Base-by-base conservation (phyloP, 1,140 invertebrate species). In the Cataglyphis hispanica region DNA sequence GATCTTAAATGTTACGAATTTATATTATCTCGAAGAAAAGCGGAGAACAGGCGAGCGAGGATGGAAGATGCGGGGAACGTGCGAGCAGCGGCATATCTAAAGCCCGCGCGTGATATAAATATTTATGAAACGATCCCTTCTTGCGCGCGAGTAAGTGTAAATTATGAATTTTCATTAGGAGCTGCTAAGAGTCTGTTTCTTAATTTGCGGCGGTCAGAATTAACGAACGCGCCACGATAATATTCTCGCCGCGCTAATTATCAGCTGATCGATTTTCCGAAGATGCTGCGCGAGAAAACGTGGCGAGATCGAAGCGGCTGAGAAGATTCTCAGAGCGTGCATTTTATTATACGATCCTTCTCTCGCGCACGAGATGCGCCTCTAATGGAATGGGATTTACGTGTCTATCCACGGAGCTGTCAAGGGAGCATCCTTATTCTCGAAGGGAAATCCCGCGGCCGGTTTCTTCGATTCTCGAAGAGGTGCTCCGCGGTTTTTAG, bases 381-480 rank as follows among this genome's bases (percentile, higher is more conserved):
- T 63, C 60, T 89, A 89, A 89, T 89, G 88, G 87, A 89, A 89
- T 72, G 84, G 84, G 87, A 89, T 89, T 89, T 88, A 86, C 87
- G 77, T 88, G 88, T 89, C 88, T 88, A 88, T 88, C 84, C 60
- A 83, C 58, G 31, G 50, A 81, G 87, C 88, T 89, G 87, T 89
- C 87, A 85, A 75, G 87, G 80, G 75, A 88, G 75, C 86, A 77
- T 86, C 76, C 67, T 72, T 53, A 27, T 53, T 61, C 37, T 56
- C 37, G 67, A 40, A 60, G 50, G 46, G 56, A 70, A 37, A 53
- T 78, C 46, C 19, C 69, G 34, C 22, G 53, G 13, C 37, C 77
- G 87, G 67, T 37, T 81, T 80, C 74, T 86, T 85, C 87, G 86
- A 89, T 86, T 88, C 50, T 50, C 61, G 67, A 85, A 81, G 81